Base-by-base conservation (phyloP, 2,888 invertebrate genomes). In the Perdita meconis region DNA sequence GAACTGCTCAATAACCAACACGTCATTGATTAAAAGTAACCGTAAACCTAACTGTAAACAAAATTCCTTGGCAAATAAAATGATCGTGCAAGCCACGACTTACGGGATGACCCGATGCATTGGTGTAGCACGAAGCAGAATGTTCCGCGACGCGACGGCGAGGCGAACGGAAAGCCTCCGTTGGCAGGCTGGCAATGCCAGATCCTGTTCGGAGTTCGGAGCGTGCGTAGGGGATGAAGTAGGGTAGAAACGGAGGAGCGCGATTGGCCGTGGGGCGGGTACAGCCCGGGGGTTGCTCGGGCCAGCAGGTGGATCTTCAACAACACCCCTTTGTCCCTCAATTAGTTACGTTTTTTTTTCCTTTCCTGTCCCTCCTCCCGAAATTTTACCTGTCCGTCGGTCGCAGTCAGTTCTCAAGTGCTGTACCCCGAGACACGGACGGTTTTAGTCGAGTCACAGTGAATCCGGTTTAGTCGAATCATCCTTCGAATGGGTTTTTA, bases 251-350 rank as follows among this genome's bases (percentile, higher is more conserved):
- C 76, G 78, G 82, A 83, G 67, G 81, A 64, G 66, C 78, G 75
- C 83, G 87, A 91, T 91, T 91, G 91, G 90, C 80, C 81, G 83
- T 82, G 81, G 90, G 91, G 90, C 89, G 90, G 88, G 80, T 83
- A 88, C 90, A 61, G 19, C 82, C 77, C 44, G 77, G 80, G 87
- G 86, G 87, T 86, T 83, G 85, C 72, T 82, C 66, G 68, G 69
- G 72, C 76, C 84, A 83, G 91, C 90, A 91, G 91, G 90, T 91
- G 90, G 88, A 90, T 90, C 88, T 86, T 85, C 84, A 84, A 87
- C 87, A 84, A 82, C 87, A 87, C 81, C 86, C 87, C 85, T 86
- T 88, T 87, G 87, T 88, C 83, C 86, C 80, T 85, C 88, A 90
- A 89, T 91, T 90, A 91, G 89, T 90, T 87, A 84, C 89, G 85